phyloP scores from a whole-genome alignment of 2,888 invertebrate genomes.

The Apomyelois bistriatella region DNA sequence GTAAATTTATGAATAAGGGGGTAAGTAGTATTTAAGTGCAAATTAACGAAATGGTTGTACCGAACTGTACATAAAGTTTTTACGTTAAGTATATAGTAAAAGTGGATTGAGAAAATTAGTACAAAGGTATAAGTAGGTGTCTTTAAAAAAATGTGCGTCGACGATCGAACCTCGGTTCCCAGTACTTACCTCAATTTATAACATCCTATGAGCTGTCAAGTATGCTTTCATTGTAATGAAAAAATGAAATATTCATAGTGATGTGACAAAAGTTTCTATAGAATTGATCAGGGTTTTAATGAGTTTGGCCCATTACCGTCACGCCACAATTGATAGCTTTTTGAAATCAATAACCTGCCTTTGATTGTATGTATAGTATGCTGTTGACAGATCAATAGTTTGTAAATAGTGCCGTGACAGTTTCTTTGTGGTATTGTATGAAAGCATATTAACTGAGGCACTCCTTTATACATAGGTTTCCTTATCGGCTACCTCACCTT shows the following conservation, averaged over 20 bases:
- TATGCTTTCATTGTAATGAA: conserved; percentile 9
- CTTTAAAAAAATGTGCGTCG: no score
- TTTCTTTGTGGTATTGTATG: background rate
- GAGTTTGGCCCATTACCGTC: conserved; percentile 8
- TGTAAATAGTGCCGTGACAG: background rate
- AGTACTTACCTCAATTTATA: background rate
- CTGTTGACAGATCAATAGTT: conserved; percentile 1
- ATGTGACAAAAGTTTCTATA: conserved; percentile 7
- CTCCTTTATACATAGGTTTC: no score
- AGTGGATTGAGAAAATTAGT: no score
- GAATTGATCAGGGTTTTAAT: conserved; percentile 6
- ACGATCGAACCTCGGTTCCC: no score
- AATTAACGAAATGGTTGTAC: no score
- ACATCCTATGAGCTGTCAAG: background rate
- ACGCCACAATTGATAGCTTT: conserved; percentile 8
- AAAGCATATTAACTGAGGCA: background rate
- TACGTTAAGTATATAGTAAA: no score
- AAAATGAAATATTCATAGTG: conserved; percentile 14
- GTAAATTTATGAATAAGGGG: no score
- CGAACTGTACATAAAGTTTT: no score
- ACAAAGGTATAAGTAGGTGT: no score
- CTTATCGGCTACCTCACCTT: no score
- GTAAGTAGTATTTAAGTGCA: no score
- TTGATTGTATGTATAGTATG: background rate
- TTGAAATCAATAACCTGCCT: conserved; percentile 8